Evolutionary conservation across 2,888 invertebrate genomes (phyloP).

Genomic region (Drosophila melanosoma): DNA sequence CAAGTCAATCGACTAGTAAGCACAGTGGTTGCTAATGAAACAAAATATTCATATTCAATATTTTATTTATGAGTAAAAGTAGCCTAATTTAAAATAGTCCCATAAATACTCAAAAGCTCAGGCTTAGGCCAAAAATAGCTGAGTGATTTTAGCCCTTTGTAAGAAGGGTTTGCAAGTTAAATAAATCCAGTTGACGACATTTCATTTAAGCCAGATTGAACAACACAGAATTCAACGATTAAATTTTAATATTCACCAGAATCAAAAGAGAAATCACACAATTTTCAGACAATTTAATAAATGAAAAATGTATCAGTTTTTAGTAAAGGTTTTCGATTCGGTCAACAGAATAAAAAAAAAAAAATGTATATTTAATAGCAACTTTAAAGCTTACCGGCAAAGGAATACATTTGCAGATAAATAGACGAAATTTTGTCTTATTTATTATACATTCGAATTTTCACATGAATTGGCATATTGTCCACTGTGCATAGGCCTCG

Average conservation of each 20-base stretch:
- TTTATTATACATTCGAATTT: background rate
- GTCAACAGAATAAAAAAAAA: background rate
- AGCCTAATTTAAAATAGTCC: background rate
- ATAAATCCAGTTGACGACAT: background rate
- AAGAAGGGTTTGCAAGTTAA: background rate
- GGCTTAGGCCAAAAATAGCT: background rate
- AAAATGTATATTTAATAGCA: background rate
- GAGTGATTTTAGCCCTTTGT: background rate
- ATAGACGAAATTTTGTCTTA: background rate
- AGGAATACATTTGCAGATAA: background rate
- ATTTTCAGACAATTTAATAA: background rate
- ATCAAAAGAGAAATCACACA: background rate
- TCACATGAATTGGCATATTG: background rate
- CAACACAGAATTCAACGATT: background rate
- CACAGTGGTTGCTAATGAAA: slow-evolving; percentile 45
- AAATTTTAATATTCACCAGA: background rate
- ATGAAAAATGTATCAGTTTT: background rate
- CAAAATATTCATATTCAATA: background rate
- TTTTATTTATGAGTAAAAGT: background rate
- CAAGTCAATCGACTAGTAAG: slow-evolving; percentile 55
- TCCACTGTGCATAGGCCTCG: slow-evolving; percentile 29
- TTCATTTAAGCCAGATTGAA: background rate
- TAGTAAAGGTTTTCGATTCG: background rate
- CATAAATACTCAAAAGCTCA: background rate
- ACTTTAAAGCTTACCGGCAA: background rate